Evolutionary conservation across 2,888 invertebrate species (phyloP).

Genomic region (Perdita meconis): DNA sequence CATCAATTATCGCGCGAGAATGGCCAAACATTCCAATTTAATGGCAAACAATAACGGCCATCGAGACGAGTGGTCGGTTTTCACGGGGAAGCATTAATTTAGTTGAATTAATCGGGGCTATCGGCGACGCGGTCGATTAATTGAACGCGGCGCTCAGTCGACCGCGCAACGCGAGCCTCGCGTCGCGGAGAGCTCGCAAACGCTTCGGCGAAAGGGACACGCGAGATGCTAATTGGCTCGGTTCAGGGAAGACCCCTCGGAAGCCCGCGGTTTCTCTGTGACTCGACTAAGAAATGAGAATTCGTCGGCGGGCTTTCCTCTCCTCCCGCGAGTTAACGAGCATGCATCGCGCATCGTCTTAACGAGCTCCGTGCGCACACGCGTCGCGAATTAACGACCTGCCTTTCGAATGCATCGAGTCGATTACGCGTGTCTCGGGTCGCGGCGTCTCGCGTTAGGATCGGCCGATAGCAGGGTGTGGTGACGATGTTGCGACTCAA

Average conservation of each 20-base stretch:
- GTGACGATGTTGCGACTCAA: background rate
- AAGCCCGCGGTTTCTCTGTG: slow-evolving; percentile 20
- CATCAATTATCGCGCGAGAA: too few relatives aligned
- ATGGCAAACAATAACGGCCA: background rate
- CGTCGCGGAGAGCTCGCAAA: background rate
- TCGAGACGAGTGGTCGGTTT: background rate
- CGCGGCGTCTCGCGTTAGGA: background rate
- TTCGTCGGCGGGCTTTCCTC: background rate
- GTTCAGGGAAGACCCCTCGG: slow-evolving; percentile 1
- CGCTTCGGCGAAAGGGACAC: background rate
- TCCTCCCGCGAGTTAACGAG: slow-evolving; percentile 45
- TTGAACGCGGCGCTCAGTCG: background rate
- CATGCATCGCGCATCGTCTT: slow-evolving; percentile 41
- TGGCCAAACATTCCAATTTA: too few relatives aligned
- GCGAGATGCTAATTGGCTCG: slow-evolving; percentile 33
- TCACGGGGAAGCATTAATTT: background rate
- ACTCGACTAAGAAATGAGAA: slow-evolving; percentile 37
- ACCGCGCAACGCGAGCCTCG: background rate
- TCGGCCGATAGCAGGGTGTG: background rate
- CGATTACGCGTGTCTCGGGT: slow-evolving; percentile 3
- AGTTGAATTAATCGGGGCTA: slow-evolving; percentile 30
- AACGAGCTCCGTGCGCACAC: slow-evolving; percentile 39
- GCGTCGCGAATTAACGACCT: slow-evolving; percentile 42
- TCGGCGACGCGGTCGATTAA: slow-evolving; percentile 15
- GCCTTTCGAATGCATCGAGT: slow-evolving; percentile 1